phyloP scores from a whole-genome alignment of 2,797 vertebrate genomes.

The Benthosema pterotum region DNA sequence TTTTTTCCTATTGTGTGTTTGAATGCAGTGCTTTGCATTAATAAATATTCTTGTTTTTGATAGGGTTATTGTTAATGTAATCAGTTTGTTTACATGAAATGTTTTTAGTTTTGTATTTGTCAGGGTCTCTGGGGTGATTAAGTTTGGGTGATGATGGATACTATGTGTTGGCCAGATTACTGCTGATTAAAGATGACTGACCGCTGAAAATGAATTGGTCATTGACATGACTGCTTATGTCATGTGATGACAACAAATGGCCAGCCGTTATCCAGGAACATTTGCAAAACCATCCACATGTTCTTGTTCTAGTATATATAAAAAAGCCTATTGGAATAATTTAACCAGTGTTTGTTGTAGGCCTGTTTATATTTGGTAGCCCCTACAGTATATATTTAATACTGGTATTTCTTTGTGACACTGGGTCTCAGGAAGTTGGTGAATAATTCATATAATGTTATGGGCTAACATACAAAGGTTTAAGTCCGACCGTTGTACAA shows the following conservation, averaged over 20 bases:
- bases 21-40: conserved; percentile 69
- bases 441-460: too few species aligned
- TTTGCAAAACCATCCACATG: too few species aligned
- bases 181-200: neutral
- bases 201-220: neutral
- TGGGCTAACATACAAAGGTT: too few species aligned
- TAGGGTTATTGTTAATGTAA: conserved; percentile 52
- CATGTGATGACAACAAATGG: neutral
- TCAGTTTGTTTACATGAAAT: conserved; percentile 68
- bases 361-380: too few species aligned
- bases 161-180: conserved; percentile 5
- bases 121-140: conserved; percentile 71
- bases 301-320: too few species aligned
- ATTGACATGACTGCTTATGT: conserved; percentile 4
- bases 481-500: too few species aligned
- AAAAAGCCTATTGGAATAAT: too few species aligned
- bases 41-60: conserved; percentile 57
- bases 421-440: too few species aligned
- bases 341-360: too few species aligned
- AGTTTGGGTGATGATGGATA: conserved; percentile 55
- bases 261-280: too few species aligned
- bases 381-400: too few species aligned
- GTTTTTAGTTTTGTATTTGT: conserved; percentile 56
- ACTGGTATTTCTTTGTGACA: conserved; percentile 17
- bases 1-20: conserved; percentile 63